phyloP scores from a whole-genome alignment of 2,113 vertebrate genomes.

The Mus musculus region GRCm39 chr9:6284001-6284500 shows the following conservation, averaged over 20 bases:
- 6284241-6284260: not conserved
- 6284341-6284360: not conserved
- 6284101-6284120: not conserved
- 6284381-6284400: not conserved
- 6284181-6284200: not conserved
- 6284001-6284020: no score
- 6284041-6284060: not conserved
- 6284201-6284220: not conserved
- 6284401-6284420: not conserved
- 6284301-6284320: not conserved
- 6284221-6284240: not conserved
- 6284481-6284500: not conserved
- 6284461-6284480: not conserved
- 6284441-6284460: not conserved
- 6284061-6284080: not conserved
- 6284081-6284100: not conserved
- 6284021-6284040: not conserved
- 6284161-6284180: not conserved
- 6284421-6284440: not conserved
- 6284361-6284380: not conserved
- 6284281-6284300: conserved; percentile 27
- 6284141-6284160: not conserved
- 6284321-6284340: not conserved
- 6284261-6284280: not conserved
- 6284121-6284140: not conserved